These are phyloP conservation scores for Noctua janthe DNA, from an alignment of 2,888 invertebrate species.

Conservation along the genomic window DNA sequence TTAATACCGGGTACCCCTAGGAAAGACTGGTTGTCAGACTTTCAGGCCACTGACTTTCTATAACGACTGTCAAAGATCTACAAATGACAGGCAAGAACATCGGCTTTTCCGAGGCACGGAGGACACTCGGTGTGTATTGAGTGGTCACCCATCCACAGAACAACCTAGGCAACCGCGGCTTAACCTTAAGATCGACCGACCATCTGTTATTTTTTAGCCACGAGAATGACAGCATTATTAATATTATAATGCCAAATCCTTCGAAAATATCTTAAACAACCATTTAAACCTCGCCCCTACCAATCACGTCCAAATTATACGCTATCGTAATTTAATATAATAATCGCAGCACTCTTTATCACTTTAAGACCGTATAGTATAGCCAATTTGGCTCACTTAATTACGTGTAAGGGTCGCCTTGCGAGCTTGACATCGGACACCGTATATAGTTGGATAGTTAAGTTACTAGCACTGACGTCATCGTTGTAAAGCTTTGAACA, in stretches of 20 bases:
- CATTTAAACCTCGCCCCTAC: not conserved
- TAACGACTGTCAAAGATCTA: not conserved
- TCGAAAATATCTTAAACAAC: not conserved
- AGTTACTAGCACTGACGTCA: slow-evolving; percentile 44
- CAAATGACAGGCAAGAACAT: not conserved
- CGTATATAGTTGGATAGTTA: slow-evolving; percentile 56
- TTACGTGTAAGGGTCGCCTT: slow-evolving; percentile 72
- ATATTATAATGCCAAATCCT: not conserved
- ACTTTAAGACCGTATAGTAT: slow-evolving; percentile 63
- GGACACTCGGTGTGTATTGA: not conserved
- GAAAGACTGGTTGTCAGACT: not conserved
- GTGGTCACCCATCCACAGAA: too few species aligned
- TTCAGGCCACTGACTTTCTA: not conserved
- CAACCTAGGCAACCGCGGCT: not conserved
- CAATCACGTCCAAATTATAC: not conserved
- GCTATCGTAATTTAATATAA: slow-evolving; percentile 36
- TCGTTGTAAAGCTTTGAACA: not conserved
- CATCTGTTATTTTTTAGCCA: not conserved
- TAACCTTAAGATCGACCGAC: not conserved
- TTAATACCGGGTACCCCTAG: not conserved
- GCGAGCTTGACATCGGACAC: slow-evolving; percentile 68
- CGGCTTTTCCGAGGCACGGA: not conserved
- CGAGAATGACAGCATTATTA: not conserved
- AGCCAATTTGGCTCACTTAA: slow-evolving; percentile 77
- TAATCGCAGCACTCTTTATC: slow-evolving; percentile 61